These are phyloP conservation scores for Tragelaphus scriptus DNA, from an alignment of 2,113 vertebrate genomes.

Conservation along the genomic window DNA sequence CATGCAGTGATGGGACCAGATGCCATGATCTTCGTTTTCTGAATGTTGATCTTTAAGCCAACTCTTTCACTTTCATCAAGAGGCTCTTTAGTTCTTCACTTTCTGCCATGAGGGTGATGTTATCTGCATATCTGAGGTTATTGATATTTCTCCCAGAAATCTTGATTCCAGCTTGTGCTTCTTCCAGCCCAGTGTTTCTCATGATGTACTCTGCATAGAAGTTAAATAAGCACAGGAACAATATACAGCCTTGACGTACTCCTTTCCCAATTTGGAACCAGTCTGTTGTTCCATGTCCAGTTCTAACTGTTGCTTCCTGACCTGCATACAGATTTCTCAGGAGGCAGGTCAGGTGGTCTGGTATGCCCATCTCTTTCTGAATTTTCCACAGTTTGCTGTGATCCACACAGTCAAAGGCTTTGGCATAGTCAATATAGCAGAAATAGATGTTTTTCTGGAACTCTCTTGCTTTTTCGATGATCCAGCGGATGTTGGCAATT, in stretches of 20 bases:
- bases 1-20: not conserved
- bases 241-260: fast-evolving
- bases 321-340: not conserved
- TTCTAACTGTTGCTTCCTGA: not conserved
- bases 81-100: not conserved
- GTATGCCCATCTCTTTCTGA: not conserved
- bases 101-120: not conserved
- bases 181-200: not conserved
- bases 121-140: not conserved
- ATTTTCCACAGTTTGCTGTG: not conserved
- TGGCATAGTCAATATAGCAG: not conserved
- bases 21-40: not conserved
- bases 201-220: not conserved
- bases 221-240: not conserved
- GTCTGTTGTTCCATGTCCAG: not conserved
- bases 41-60: not conserved
- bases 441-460: not conserved
- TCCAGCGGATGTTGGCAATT: fast-evolving
- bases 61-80: not conserved
- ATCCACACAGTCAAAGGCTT: not conserved
- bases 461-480: not conserved
- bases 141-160: not conserved
- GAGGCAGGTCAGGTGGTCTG: not conserved
- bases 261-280: not conserved
- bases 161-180: not conserved